Conservation (phyloP, 2,797 vertebrate species). For the Oryzias sinensis region DNA sequence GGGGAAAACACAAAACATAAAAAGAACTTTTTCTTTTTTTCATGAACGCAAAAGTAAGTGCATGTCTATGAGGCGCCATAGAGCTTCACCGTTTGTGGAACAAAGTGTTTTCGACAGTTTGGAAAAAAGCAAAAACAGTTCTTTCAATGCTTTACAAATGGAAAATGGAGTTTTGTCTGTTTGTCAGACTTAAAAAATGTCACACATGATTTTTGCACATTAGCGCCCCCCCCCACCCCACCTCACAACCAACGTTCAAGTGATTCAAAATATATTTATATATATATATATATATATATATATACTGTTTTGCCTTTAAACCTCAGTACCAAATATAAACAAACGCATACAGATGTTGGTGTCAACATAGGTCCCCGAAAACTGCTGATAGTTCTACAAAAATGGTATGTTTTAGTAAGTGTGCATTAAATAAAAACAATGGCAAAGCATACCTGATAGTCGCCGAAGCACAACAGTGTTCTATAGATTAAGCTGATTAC, state of each 20-base stretch:
- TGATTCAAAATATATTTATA: constrained; percentile 67
- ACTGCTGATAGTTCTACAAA: constrained; percentile 76
- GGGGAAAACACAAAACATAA: constrained; percentile 57
- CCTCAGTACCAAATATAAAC: constrained; percentile 80
- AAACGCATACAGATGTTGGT: constrained; percentile 69
- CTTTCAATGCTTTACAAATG: constrained; percentile 49
- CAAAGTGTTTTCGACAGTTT: constrained; percentile 74
- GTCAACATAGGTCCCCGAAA: constrained; percentile 75
- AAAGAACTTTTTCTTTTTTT: constrained; percentile 52
- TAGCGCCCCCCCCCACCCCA: constrained; percentile 12
- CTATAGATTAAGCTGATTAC: constrained; percentile 84
- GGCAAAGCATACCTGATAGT: constrained; percentile 86
- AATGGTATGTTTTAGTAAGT: constrained; percentile 44
- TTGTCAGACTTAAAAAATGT: constrained; percentile 54
- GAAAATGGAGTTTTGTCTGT: constrained; percentile 65
- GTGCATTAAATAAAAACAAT: constrained; percentile 76
- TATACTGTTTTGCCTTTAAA: constrained; percentile 60
- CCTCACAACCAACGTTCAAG: constrained; percentile 69
- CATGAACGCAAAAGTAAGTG: constrained; percentile 80
- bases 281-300: constrained; percentile 43
- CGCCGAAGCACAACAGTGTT: constrained; percentile 84
- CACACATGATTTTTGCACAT: constrained; percentile 53
- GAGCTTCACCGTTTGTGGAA: constrained; percentile 77
- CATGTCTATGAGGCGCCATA: constrained; percentile 80
- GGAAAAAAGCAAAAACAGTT: constrained; percentile 56